Base-by-base conservation (phyloP, 2,888 invertebrate genomes). In the Amiota minor region DNA sequence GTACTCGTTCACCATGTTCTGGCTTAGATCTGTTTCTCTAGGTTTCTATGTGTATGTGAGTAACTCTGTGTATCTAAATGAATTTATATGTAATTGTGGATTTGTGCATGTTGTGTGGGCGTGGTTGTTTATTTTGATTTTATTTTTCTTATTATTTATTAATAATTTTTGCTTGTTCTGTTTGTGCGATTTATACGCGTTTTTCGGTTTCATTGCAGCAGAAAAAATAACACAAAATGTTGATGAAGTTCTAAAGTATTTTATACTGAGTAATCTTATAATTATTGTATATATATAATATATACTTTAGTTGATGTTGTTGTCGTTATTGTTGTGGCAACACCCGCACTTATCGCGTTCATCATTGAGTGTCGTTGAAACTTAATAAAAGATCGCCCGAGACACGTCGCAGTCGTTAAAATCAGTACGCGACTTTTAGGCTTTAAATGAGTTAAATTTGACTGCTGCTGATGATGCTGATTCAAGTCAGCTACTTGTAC, bases 341-440 rank as follows among this genome's bases (percentile, higher is more conserved):
- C 83, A 83, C 83, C 83, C 83, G 83, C 83, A 80, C 77, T 75
- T 68, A 74, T 72, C 18, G 23, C 67, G 50, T 68, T n/a, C 50
- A 68, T 68, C 67, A 53, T 35, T 35, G 2, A 35, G 35, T 35
- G 35, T 35, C 67, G 67, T 50, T 65, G 35, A 47, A 4, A 50
- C 23, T n/a, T 68, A 68, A 68, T 35, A 35, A 35, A 2, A 35
- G 35, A 35, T 35, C 67, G 67, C 67, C 67, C 67, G 67, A 68
- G 50, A 86, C 83, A 83, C 83, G 83, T 83, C 78, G 86, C 76
- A 73, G 79, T 83, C 85, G 83, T 83, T 83, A 83, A 83, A 35
- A 79, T 83, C 77, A 84, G 80, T 77, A 86, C 78, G 83, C 81
- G 83, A 81, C 82, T 84, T 77, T 79, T 78, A 82, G 77, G 75